Conservation (phyloP, 2,888 invertebrate species). For the Ornithoptera priamus region DNA sequence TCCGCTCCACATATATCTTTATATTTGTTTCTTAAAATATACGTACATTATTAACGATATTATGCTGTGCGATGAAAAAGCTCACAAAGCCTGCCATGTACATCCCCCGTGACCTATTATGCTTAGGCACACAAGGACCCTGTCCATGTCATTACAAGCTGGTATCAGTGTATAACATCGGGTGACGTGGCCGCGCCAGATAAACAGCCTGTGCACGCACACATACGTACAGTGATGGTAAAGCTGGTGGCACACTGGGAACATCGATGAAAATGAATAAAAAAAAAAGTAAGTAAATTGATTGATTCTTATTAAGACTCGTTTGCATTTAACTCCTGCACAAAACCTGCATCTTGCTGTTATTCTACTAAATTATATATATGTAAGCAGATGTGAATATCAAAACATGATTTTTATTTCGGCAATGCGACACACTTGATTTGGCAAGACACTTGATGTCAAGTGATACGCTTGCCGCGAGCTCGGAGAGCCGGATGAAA, state of each 20-base stretch:
- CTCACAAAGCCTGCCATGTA: slow-evolving; percentile 1
- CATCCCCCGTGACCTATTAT: slow-evolving; percentile 19
- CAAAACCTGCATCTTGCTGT: too few relatives aligned
- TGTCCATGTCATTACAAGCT: slow-evolving; percentile 17
- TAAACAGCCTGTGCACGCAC: slow-evolving; percentile 53
- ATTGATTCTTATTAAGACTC: too few relatives aligned
- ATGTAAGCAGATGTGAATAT: too few relatives aligned
- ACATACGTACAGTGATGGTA: slow-evolving; percentile 45
- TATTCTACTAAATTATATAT: too few relatives aligned
- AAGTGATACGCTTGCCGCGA: too few relatives aligned
- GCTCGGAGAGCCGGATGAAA: too few relatives aligned
- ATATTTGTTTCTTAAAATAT: neutral
- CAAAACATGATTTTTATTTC: too few relatives aligned
- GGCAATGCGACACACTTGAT: too few relatives aligned
- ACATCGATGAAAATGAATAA: neutral
- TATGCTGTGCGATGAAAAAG: neutral
- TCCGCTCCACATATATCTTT: neutral
- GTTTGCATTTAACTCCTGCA: too few relatives aligned
- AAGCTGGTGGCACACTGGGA: slow-evolving; percentile 17
- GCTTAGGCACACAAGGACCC: slow-evolving; percentile 14
- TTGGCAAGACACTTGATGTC: too few relatives aligned
- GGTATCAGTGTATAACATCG: slow-evolving; percentile 27
- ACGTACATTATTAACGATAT: neutral
- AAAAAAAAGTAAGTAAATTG: neutral
- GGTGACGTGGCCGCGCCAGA: slow-evolving; percentile 56